These are phyloP conservation scores for Chymomyza caudatula DNA, from an alignment of 2,888 invertebrate genomes.

Conservation along the genomic window DNA sequence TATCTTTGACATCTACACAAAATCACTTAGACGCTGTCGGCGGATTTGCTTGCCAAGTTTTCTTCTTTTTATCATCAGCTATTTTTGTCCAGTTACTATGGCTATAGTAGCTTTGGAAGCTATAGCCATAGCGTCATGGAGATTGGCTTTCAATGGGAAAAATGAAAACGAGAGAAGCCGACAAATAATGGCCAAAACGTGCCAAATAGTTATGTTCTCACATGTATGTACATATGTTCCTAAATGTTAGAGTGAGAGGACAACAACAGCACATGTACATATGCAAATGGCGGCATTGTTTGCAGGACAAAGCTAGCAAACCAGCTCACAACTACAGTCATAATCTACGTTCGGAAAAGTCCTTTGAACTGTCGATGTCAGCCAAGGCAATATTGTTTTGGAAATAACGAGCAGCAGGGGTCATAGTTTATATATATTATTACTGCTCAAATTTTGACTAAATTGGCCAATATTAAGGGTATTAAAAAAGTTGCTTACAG, in stretches of 20 bases:
- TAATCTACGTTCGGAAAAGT: too few relatives aligned
- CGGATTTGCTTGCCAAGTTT: conserved; percentile 48
- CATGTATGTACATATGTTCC: conserved; percentile 11
- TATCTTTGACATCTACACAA: background rate
- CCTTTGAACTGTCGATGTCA: too few relatives aligned
- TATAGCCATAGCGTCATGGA: background rate
- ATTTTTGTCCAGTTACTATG: background rate
- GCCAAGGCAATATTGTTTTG: too few relatives aligned
- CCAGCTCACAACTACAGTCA: conserved; percentile 35
- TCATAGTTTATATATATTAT: too few relatives aligned
- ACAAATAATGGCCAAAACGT: conserved; percentile 43
- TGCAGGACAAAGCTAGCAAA: conserved; percentile 2
- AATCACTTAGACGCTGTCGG: conserved; percentile 4
- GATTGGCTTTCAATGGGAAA: conserved; percentile 28
- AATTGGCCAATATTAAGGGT: too few relatives aligned
- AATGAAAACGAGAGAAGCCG: conserved; percentile 32
- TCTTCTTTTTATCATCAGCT: too few relatives aligned
- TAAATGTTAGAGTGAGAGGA: conserved; percentile 7
- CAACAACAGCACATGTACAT: conserved; percentile 19
- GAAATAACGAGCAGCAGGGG: too few relatives aligned
- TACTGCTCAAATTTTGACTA: too few relatives aligned
- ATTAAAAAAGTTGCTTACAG: too few relatives aligned
- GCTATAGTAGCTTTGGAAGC: too few relatives aligned
- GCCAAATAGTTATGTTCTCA: conserved; percentile 50
- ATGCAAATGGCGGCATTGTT: conserved; percentile 44